A percentile compares a stretch with the other conserved stretches of the same genome.
These are phyloP conservation scores for Porphyrio hochstetteri DNA, from an alignment of 2,113 vertebrate genomes.

Conservation along the genomic window DNA sequence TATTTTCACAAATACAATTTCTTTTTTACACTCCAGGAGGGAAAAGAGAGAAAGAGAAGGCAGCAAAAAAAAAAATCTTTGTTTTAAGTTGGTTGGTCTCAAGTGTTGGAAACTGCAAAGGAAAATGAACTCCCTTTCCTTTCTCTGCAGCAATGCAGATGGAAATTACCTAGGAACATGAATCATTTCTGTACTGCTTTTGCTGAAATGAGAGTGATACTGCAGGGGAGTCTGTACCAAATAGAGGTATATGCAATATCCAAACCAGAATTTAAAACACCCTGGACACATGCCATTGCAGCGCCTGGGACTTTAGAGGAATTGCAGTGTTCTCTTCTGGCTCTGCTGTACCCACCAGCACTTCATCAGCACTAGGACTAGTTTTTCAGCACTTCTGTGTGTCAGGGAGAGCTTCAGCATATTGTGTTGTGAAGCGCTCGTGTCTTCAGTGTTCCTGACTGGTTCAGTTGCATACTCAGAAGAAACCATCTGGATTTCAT, in stretches of 20 bases:
- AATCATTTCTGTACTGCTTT: neutral
- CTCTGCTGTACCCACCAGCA: neutral
- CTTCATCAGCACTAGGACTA: neutral
- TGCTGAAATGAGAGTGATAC: neutral
- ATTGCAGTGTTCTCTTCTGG: neutral
- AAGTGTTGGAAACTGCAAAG: constrained; percentile 37
- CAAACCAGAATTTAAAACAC: neutral
- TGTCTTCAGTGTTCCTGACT: neutral
- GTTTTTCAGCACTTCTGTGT: neutral
- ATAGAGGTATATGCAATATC: neutral
- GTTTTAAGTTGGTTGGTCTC: constrained; percentile 57
- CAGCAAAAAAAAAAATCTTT: neutral
- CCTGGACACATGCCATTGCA: neutral
- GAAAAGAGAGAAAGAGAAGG: neutral
- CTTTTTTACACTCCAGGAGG: constrained; percentile 43
- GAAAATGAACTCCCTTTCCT: constrained; percentile 38
- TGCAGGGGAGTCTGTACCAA: neutral
- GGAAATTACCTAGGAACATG: constrained; percentile 32
- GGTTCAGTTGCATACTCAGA: neutral
- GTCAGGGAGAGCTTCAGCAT: neutral
- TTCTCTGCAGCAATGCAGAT: neutral
- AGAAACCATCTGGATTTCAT: neutral
- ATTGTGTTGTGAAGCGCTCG: neutral
- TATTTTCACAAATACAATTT: constrained; percentile 67
- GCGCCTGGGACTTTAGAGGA: neutral